Percentiles rank a stretch among this genome's conserved stretches.
These are phyloP conservation scores for Ceryle rudis DNA, from an alignment of 2,797 vertebrate genomes.

Conservation along the genomic window DNA sequence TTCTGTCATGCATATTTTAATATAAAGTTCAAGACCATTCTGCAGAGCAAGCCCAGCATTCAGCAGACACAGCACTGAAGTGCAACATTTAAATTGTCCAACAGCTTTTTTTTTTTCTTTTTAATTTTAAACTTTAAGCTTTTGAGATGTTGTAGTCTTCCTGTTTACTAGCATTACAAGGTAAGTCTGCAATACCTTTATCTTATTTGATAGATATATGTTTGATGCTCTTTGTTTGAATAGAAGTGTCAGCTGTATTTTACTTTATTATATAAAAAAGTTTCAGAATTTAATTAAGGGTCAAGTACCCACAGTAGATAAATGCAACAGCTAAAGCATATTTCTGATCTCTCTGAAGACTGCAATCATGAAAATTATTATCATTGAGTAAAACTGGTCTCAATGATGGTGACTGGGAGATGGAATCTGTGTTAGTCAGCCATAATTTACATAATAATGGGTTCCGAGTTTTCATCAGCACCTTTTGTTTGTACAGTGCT, in stretches of 20 bases:
- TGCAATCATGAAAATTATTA: conserved; percentile 96
- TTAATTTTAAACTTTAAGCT: conserved; percentile 58
- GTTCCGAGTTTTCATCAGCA: conserved; percentile 91
- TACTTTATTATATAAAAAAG: conserved; percentile 88
- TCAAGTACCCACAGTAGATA: conserved; percentile 83
- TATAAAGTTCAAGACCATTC: conserved; percentile 62
- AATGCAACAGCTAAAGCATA: conserved; percentile 87
- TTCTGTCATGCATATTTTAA: conserved; percentile 54
- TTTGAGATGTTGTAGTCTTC: conserved; percentile 40
- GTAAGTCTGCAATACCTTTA: conserved; percentile 83
- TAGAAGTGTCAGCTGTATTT: conserved; percentile 87
- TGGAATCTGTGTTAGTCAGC: conserved; percentile 87
- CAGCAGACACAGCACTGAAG: conserved; percentile 7
- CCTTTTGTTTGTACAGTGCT: conserved; percentile 91
- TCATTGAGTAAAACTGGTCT: conserved; percentile 90
- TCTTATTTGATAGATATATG: conserved; percentile 79
- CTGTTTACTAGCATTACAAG: conserved; percentile 76
- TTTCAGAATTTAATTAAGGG: conserved; percentile 89
- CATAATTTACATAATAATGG: conserved; percentile 97
- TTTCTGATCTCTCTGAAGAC: conserved; percentile 88
- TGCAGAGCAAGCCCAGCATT: conserved; percentile 54
- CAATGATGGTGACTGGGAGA: conserved; percentile 86
- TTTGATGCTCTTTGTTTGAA: conserved; percentile 80
- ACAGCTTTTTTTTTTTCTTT: background rate
- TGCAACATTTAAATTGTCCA: conserved; percentile 49